A percentile compares a stretch with the other conserved stretches of the same genome.
phyloP scores from a whole-genome alignment of 2,888 invertebrate genomes.

The Helleia helle region DNA sequence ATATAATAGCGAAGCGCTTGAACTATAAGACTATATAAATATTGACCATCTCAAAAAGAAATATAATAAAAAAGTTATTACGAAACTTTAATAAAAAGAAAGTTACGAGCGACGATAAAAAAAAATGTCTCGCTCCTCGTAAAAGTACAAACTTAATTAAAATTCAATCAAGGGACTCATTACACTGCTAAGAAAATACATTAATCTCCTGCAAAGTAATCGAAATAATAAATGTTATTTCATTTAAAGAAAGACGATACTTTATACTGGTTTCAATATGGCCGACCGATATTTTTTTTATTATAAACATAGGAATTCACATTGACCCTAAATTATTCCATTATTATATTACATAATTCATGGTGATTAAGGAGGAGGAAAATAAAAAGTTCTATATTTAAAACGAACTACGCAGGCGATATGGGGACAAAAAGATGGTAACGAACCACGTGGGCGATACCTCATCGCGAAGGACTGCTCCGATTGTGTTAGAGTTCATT shows the following conservation, averaged over 20 bases:
- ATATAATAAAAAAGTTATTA: background rate
- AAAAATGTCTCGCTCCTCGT: conserved; percentile 17
- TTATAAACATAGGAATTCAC: background rate
- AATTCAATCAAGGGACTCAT: conserved; percentile 33
- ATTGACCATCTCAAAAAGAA: background rate
- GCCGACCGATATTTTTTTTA: background rate
- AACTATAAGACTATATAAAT: too few relatives aligned
- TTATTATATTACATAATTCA: too few relatives aligned
- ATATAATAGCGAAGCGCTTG: too few relatives aligned
- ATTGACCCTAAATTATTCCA: background rate
- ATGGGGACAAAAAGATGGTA: conserved; percentile 15
- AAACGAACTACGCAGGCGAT: conserved; percentile 4
- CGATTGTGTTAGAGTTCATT: conserved; percentile 33
- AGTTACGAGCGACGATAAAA: conserved; percentile 14
- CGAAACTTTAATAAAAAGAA: conserved; percentile 14
- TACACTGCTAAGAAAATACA: conserved; percentile 21
- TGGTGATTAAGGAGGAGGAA: too few relatives aligned
- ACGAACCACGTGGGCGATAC: conserved; percentile 21
- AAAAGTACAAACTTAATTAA: conserved; percentile 30
- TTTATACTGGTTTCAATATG: background rate
- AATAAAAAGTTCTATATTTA: too few relatives aligned
- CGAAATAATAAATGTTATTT: conserved; percentile 11
- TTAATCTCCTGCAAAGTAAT: conserved; percentile 18
- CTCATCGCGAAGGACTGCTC: conserved; percentile 18
- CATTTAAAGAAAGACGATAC: conserved; percentile 7